Percentiles rank a stretch among this genome's conserved stretches.
These are phyloP conservation scores for Takifugu bimaculatus DNA, from an alignment of 2,113 vertebrate species.

Conservation along the genomic window DNA sequence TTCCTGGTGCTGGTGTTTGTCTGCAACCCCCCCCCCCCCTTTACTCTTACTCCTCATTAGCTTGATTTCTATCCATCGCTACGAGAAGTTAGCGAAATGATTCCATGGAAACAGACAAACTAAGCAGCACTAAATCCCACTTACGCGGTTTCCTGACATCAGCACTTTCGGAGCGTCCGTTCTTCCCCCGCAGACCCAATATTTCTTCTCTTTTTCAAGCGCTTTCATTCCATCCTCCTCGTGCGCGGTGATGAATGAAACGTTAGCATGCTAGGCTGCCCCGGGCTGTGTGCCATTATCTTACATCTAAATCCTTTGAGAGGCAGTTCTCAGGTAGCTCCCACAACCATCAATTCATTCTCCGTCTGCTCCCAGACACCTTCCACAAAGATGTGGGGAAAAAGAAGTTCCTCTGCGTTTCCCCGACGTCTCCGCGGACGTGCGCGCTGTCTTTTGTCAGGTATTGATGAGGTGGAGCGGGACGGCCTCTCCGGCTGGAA, in stretches of 20 bases:
- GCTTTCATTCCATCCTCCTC: slow-evolving; percentile 10
- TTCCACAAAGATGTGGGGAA: slow-evolving; percentile 31
- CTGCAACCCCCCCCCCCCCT: not conserved
- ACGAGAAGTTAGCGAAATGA: too few relatives aligned
- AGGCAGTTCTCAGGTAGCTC: slow-evolving; percentile 3
- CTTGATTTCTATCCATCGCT: too few relatives aligned
- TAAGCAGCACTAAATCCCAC: too few relatives aligned
- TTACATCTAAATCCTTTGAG: slow-evolving; percentile 11
- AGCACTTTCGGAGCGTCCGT: too few relatives aligned
- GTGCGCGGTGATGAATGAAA: not conserved
- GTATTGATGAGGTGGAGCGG: slow-evolving; percentile 14
- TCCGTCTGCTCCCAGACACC: slow-evolving; percentile 38
- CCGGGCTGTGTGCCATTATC: slow-evolving; percentile 8
- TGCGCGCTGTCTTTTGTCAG: slow-evolving; percentile 26
- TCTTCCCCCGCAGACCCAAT: too few relatives aligned
- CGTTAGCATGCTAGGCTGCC: slow-evolving; percentile 2
- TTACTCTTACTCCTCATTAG: not conserved
- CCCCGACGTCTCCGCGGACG: slow-evolving; percentile 17
- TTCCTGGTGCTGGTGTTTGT: not conserved
- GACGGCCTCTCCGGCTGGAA: slow-evolving; percentile 14
- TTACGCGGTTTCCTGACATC: too few relatives aligned
- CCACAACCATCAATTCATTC: slow-evolving; percentile 30
- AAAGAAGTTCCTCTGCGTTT: slow-evolving; percentile 35
- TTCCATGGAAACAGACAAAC: too few relatives aligned
- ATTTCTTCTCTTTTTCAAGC: slow-evolving; percentile 17